A percentile compares a stretch with the other conserved stretches of the same genome.
These are phyloP conservation scores for Tachycineta bicolor DNA, from an alignment of 2,113 vertebrate species.

Conservation along the genomic window DNA sequence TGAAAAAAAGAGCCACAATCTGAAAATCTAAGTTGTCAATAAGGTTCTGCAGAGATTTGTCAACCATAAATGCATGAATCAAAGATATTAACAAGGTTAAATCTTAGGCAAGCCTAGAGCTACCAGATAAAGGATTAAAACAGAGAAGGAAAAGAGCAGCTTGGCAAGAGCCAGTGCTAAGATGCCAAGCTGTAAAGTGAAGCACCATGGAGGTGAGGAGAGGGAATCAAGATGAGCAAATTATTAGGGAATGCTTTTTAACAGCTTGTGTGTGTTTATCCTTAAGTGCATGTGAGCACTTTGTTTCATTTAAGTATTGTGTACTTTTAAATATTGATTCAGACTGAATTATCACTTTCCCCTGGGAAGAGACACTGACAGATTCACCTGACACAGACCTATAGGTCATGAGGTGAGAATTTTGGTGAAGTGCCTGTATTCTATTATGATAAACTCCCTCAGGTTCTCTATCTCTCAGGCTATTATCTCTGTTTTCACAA, in stretches of 20 bases:
- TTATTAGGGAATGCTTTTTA: background rate
- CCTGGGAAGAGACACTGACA: background rate
- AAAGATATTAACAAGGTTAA: background rate
- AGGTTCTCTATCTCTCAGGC: background rate
- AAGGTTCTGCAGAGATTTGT: background rate
- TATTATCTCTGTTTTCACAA: background rate
- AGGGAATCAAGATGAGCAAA: background rate
- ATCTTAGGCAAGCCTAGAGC: background rate
- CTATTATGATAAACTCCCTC: background rate
- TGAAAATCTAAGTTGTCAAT: background rate
- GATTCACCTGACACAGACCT: background rate
- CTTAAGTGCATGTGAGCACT: background rate
- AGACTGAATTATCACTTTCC: background rate
- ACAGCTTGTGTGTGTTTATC: background rate
- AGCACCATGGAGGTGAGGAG: background rate
- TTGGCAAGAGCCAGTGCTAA: background rate
- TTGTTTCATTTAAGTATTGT: background rate
- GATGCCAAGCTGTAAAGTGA: background rate
- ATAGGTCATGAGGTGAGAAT: background rate
- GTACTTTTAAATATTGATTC: conserved; percentile 15
- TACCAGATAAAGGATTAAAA: background rate
- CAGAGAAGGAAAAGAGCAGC: background rate
- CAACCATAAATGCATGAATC: background rate
- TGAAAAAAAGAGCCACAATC: background rate
- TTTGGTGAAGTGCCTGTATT: background rate